Evolutionary conservation across 1,140 invertebrate species (phyloP).

Genomic region (Penaeus japonicus): DNA sequence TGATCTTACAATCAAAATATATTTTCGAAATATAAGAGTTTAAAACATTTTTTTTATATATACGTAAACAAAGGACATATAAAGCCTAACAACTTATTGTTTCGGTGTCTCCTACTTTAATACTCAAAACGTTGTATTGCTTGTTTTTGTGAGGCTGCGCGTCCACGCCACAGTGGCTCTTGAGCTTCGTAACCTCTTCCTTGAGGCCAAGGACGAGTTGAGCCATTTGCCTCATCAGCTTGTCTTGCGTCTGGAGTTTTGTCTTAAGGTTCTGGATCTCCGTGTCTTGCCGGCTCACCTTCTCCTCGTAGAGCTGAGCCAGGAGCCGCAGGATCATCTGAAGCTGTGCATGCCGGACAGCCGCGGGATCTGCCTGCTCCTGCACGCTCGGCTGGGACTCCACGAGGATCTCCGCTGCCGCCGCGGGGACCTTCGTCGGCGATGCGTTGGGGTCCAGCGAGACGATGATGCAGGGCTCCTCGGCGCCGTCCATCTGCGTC

Average conservation of each 20-base stretch:
- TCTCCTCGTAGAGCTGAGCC: constrained; percentile 54
- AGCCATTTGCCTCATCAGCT: constrained; percentile 54
- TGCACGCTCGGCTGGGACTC: neutral
- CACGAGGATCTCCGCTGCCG: neutral
- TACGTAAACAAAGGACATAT: too few species aligned
- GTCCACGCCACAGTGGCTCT: neutral
- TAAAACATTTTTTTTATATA: too few species aligned
- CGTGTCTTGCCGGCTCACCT: constrained; percentile 52
- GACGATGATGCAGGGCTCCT: neutral
- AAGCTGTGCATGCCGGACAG: constrained; percentile 45
- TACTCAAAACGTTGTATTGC: neutral
- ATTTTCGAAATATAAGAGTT: too few species aligned
- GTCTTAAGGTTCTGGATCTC: constrained; percentile 46
- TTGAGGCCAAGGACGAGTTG: constrained; percentile 46
- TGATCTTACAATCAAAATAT: too few species aligned
- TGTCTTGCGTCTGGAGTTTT: constrained; percentile 53
- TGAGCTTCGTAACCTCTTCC: neutral
- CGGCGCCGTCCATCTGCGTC: neutral
- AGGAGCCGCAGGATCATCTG: constrained; percentile 56
- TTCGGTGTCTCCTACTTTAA: neutral
- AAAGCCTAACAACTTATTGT: too few species aligned
- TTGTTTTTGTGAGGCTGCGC: neutral
- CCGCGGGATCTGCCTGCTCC: neutral
- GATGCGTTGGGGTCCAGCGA: constrained; percentile 20
- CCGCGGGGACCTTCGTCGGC: neutral